Percentiles rank a stretch among this genome's conserved stretches.
Conservation (phyloP, 2,888 invertebrate species). For the Troglohyphantes excavatus region DNA sequence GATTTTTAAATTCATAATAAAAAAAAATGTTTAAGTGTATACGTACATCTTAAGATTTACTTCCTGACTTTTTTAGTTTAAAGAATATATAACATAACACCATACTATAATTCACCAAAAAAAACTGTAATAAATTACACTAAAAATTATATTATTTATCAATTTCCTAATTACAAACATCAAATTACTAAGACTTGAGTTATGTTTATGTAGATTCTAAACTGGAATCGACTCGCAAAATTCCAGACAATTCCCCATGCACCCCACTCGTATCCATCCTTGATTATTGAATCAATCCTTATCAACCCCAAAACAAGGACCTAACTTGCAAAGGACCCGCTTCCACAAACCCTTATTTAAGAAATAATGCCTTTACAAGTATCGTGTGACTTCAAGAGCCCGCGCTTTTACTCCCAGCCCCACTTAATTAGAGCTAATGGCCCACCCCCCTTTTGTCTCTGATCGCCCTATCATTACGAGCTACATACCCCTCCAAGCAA, state of each 20-base stretch:
- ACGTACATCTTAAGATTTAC: no score
- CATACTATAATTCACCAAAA: no score
- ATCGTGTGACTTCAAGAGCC: constrained; percentile 41
- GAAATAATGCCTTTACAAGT: constrained; percentile 60
- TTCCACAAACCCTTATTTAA: constrained; percentile 32
- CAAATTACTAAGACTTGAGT: no score
- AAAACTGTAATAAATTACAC: no score
- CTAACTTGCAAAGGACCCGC: not conserved
- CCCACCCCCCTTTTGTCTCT: constrained; percentile 35
- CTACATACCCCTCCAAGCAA: constrained; percentile 48
- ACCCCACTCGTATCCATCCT: not conserved
- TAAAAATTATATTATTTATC: no score
- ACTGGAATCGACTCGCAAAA: no score
- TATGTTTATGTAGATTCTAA: no score
- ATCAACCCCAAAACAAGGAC: not conserved
- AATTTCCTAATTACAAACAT: no score
- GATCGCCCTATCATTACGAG: constrained; percentile 55
- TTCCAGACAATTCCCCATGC: not conserved
- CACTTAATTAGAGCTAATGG: constrained; percentile 73
- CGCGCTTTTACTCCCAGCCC: constrained; percentile 47
- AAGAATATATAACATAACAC: no score
- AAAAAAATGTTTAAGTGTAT: no score
- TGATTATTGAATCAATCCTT: constrained; percentile 28
- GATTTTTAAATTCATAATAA: no score
- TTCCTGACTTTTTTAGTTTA: no score